Conservation (phyloP, 2,797 vertebrate species). For the Clamator glandarius region DNA sequence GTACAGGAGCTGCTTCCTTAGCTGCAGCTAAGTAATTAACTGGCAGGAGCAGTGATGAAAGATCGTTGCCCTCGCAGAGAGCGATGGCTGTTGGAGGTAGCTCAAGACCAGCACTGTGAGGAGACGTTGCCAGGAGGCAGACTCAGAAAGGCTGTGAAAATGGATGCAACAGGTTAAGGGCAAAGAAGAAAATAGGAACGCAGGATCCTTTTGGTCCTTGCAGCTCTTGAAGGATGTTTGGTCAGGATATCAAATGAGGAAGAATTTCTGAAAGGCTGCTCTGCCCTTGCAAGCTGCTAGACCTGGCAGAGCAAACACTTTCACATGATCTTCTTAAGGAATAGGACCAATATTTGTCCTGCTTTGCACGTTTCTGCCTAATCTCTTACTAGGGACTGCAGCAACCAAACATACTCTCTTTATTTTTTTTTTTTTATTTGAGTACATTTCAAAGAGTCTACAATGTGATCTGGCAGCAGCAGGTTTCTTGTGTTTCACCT, state of each 20-base stretch:
- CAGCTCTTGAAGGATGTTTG: not conserved
- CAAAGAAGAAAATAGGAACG: not conserved
- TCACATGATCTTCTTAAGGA: not conserved
- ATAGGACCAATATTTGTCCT: not conserved
- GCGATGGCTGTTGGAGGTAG: not conserved
- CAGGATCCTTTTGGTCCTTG: not conserved
- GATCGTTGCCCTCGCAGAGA: not conserved
- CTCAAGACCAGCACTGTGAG: not conserved
- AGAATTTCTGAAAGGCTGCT: not conserved
- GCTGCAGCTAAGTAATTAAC: not conserved
- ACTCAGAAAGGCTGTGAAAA: not conserved
- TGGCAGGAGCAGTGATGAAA: not conserved
- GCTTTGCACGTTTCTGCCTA: not conserved
- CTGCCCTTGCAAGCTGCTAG: not conserved
- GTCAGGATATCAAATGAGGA: not conserved
- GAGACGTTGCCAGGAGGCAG: not conserved
- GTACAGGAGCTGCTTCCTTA: not conserved
- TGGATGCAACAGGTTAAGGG: not conserved
- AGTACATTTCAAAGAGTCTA: not conserved
- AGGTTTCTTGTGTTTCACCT: not conserved
- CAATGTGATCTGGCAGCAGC: not conserved
- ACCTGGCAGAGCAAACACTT: not conserved
- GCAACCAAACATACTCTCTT: not conserved
- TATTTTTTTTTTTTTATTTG: not conserved
- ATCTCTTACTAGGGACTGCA: not conserved